Evolutionary conservation across 2,797 vertebrate species (phyloP).

Genomic region (Mormyrus hasselquistii): DNA sequence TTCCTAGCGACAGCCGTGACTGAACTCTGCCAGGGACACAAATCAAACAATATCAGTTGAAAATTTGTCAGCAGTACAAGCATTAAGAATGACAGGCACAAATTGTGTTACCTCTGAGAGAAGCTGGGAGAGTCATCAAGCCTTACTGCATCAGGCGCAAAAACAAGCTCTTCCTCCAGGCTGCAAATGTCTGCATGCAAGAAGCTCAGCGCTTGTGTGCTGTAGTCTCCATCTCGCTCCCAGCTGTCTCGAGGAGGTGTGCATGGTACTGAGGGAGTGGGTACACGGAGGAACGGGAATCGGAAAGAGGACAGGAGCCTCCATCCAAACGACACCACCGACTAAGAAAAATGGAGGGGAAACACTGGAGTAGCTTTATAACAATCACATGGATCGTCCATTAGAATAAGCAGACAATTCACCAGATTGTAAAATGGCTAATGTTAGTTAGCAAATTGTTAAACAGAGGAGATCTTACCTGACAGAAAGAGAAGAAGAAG

Average conservation of each 20-base stretch:
- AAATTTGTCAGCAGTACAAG: neutral
- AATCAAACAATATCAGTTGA: neutral
- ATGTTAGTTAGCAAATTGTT: neutral
- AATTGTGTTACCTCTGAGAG: constrained; percentile 50
- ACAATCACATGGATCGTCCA: neutral
- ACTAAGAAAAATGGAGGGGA: constrained; percentile 36
- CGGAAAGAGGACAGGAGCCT: constrained; percentile 50
- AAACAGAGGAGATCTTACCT: constrained; percentile 43
- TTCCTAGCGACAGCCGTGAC: constrained; percentile 53
- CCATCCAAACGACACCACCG: constrained; percentile 44
- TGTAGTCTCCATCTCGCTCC: constrained; percentile 50
- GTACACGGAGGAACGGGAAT: constrained; percentile 45
- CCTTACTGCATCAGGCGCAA: constrained; percentile 34
- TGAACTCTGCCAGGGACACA: constrained; percentile 46
- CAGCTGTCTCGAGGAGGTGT: constrained; percentile 65
- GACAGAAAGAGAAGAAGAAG: constrained; percentile 46
- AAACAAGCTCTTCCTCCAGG: constrained; percentile 53
- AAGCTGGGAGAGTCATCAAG: constrained; percentile 51
- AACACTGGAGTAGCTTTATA: neutral
- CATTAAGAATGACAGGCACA: neutral
- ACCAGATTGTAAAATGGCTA: neutral
- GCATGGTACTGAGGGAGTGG: constrained; percentile 43
- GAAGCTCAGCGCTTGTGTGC: constrained; percentile 52
- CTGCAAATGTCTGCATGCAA: constrained; percentile 57
- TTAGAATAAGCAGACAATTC: neutral